A percentile compares a stretch with the other conserved stretches of the same genome.
Conservation (phyloP, 2,888 invertebrate species). For the Lasioglossum marginatum region DNA sequence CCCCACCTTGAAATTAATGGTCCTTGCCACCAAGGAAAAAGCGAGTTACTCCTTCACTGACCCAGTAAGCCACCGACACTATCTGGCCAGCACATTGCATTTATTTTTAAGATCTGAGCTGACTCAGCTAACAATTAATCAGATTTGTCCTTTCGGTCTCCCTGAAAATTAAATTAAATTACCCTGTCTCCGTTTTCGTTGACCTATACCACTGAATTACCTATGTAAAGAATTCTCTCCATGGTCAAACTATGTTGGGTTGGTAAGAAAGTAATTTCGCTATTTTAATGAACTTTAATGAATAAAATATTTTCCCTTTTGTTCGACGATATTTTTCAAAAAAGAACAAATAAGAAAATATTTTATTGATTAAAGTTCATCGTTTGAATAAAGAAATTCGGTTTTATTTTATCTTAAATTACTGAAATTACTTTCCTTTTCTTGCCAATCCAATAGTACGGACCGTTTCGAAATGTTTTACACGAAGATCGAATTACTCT, state of each 20-base stretch:
- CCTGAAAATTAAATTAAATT: neutral
- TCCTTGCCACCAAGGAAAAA: neutral
- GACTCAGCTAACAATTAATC: neutral
- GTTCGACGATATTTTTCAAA: too few species aligned
- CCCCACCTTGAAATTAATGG: slow-evolving; percentile 15
- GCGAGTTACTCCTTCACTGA: neutral
- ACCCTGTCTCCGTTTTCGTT: neutral
- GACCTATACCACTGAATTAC: neutral
- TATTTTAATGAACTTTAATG: too few species aligned
- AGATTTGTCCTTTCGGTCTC: slow-evolving; percentile 6
- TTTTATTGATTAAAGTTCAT: too few species aligned
- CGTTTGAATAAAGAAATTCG: too few species aligned
- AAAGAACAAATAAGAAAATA: too few species aligned
- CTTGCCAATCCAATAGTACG: too few species aligned
- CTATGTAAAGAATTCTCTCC: neutral
- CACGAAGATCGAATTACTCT: neutral
- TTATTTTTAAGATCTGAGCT: neutral
- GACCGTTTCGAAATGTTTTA: neutral
- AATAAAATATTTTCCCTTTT: too few species aligned
- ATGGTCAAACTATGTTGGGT: neutral
- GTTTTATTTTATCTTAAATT: too few species aligned
- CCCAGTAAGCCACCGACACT: slow-evolving; percentile 3
- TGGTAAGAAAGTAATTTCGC: too few species aligned
- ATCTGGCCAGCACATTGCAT: neutral
- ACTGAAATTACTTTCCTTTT: too few species aligned